These are phyloP conservation scores for Anguilla pacifica DNA, from an alignment of 2,797 vertebrate species.

Conservation along the genomic window DNA sequence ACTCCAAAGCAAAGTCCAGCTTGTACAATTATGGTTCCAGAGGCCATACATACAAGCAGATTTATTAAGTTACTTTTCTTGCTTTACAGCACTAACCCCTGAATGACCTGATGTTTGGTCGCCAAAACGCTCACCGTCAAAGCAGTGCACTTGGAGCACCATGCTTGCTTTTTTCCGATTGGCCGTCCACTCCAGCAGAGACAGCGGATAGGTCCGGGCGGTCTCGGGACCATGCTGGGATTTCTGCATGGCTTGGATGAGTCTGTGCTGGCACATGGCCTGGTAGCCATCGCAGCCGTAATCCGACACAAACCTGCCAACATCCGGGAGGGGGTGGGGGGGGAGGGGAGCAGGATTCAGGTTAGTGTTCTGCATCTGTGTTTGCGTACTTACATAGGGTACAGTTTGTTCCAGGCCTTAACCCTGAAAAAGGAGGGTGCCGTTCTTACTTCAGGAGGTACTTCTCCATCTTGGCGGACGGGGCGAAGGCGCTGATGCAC, in stretches of 20 bases:
- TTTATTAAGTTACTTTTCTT: too few relatives aligned
- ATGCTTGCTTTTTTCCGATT: conserved; percentile 87
- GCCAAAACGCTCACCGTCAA: conserved; percentile 78
- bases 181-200: conserved; percentile 91
- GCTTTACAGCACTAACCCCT: too few relatives aligned
- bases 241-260: conserved; percentile 88
- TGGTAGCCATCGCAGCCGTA: conserved; percentile 83
- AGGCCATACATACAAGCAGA: too few relatives aligned
- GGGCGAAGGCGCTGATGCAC: conserved; percentile 83
- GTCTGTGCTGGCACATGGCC: conserved; percentile 88
- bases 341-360: too few relatives aligned
- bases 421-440: neutral
- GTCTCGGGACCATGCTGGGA: conserved; percentile 68
- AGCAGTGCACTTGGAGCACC: conserved; percentile 87
- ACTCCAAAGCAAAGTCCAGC: too few relatives aligned
- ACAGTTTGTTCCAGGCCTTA: too few relatives aligned
- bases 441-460: conserved; percentile 78
- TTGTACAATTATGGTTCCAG: too few relatives aligned
- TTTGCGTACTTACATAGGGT: too few relatives aligned
- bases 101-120: neutral
- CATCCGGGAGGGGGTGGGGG: too few relatives aligned
- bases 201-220: conserved; percentile 84
- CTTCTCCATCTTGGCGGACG: conserved; percentile 82
- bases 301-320: conserved; percentile 89
- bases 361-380: too few relatives aligned